Conservation (phyloP, 64 coral and sea anemone species). For the Platygyra sinensis region DNA sequence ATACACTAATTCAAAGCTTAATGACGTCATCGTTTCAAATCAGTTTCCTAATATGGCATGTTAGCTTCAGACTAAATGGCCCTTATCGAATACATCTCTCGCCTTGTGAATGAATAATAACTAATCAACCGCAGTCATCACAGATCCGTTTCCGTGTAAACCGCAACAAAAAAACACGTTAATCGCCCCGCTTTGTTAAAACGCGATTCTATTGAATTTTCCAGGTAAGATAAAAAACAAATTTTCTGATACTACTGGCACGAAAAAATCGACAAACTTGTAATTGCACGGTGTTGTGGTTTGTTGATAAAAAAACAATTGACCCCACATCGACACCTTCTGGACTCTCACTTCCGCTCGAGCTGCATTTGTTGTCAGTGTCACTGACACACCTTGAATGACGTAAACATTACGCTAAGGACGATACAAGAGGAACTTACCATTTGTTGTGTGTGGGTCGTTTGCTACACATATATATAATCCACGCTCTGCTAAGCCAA, state of each 20-base stretch:
- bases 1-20: too few species aligned
- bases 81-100: too few species aligned
- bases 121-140: background rate
- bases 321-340: too few species aligned
- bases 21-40: background rate
- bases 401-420: background rate
- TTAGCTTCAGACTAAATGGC: background rate
- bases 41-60: slow-evolving; percentile 22
- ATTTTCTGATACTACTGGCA: background rate
- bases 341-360: background rate
- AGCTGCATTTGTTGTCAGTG: background rate
- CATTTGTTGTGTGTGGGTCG: background rate
- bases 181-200: too few species aligned
- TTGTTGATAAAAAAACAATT: background rate
- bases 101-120: background rate
- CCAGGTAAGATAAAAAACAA: background rate
- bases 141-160: background rate
- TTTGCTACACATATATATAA: background rate
- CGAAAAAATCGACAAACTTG: background rate
- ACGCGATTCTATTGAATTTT: too few species aligned
- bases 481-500: background rate
- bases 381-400: background rate
- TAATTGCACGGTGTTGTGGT: background rate
- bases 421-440: background rate
- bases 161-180: background rate